A percentile compares a stretch with the other conserved stretches of the same genome.
phyloP scores from a whole-genome alignment of 2,113 vertebrate species.

The Camelus bactrianus region DNA sequence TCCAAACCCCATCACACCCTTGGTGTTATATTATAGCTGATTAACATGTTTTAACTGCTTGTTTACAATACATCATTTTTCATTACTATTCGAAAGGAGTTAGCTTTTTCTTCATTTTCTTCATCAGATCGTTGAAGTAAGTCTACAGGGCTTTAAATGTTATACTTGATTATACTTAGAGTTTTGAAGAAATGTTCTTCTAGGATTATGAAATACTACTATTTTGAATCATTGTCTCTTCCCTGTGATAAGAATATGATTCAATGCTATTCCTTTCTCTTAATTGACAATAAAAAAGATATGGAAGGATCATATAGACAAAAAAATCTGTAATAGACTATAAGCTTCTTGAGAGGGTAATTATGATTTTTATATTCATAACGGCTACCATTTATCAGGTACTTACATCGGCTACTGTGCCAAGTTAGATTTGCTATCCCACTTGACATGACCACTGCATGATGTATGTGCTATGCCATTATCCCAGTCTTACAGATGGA shows the following conservation, averaged over 20 bases:
- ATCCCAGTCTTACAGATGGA: background rate
- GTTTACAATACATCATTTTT: conserved; percentile 33
- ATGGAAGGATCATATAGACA: background rate
- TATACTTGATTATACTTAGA: background rate
- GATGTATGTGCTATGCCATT: background rate
- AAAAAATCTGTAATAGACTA: background rate
- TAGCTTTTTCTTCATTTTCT: background rate
- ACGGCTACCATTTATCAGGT: background rate
- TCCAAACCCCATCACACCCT: background rate
- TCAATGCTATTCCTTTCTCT: background rate
- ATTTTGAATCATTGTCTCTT: conserved; percentile 1
- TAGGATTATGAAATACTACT: background rate
- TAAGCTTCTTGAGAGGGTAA: background rate
- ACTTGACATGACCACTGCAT: background rate
- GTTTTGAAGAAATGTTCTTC: background rate
- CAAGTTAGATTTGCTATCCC: background rate
- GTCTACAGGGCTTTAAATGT: background rate
- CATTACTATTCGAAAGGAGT: conserved; percentile 14
- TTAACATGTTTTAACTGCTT: conserved; percentile 33
- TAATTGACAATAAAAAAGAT: background rate
- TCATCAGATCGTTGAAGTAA: conserved; percentile 8
- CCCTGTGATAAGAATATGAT: background rate
- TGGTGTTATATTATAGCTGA: background rate
- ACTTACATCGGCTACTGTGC: background rate
- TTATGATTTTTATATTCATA: conserved; percentile 41